Conservation (phyloP, 1,140 invertebrate genomes). For the Chionoecetes opilio region DNA sequence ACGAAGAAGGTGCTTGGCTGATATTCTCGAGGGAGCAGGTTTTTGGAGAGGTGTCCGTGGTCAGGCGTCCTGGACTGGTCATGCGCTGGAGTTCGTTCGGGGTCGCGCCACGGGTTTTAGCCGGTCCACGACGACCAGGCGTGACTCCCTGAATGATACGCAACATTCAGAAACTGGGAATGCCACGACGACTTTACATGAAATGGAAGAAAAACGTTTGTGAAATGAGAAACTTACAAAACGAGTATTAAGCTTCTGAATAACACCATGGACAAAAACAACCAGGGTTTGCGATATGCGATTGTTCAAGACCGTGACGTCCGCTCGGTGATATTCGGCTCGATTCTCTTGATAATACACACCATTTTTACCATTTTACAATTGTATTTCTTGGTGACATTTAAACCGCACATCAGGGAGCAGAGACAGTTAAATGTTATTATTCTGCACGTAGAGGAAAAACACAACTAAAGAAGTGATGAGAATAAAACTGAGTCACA, state of each 20-base stretch:
- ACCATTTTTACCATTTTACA: background rate
- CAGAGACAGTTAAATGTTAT: background rate
- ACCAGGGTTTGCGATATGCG: background rate
- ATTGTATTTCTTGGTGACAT: slow-evolving; percentile 17
- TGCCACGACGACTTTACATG: background rate
- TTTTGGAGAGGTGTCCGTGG: background rate
- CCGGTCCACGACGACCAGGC: background rate
- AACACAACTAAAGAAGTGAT: background rate
- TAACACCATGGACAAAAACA: too few relatives aligned
- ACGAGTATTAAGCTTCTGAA: too few relatives aligned
- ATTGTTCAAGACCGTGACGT: background rate
- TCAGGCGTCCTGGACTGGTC: slow-evolving; percentile 55
- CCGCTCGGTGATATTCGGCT: slow-evolving; percentile 13
- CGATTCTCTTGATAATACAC: background rate
- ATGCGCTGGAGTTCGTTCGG: background rate
- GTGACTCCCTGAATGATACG: slow-evolving; percentile 5
- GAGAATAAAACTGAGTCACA: background rate
- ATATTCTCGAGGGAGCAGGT: slow-evolving; percentile 45
- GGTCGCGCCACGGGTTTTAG: background rate
- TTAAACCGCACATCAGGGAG: background rate
- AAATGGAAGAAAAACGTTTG: background rate
- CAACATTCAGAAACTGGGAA: background rate
- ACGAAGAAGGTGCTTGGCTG: slow-evolving; percentile 60
- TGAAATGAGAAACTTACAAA: too few relatives aligned
- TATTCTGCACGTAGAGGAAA: background rate